Evolutionary conservation across 2,113 vertebrate species (phyloP).

Genomic region (Columba livia): DNA sequence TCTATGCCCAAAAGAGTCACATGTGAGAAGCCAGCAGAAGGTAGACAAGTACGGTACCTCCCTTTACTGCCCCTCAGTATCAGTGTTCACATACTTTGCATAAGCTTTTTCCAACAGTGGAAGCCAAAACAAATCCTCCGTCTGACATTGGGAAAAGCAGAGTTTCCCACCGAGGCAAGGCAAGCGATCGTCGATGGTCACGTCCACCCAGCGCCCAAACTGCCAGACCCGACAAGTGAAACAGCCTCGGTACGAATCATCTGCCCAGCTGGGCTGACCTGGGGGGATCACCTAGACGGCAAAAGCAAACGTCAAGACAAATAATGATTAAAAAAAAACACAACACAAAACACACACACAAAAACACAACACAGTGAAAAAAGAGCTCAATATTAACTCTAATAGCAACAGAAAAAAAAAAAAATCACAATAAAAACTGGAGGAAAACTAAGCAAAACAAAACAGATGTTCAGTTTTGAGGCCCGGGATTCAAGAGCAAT

Average conservation of each 20-base stretch:
- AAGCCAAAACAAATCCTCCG: conserved; percentile 90
- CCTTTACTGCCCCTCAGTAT: background rate
- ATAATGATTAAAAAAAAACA: background rate
- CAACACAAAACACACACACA: too few species aligned
- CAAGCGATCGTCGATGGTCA: conserved; percentile 88
- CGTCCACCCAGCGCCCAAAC: conserved; percentile 89
- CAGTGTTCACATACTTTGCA: conserved; percentile 84
- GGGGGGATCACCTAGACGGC: conserved; percentile 83
- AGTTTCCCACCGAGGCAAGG: conserved; percentile 89
- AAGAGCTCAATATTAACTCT: too few species aligned
- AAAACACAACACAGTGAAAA: too few species aligned
- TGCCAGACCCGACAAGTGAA: conserved; percentile 89
- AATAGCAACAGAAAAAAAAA: background rate
- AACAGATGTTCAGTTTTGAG: background rate
- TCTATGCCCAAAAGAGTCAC: background rate
- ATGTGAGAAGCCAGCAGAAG: background rate
- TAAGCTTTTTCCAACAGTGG: conserved; percentile 95
- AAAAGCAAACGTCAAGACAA: background rate
- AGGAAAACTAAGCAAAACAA: background rate
- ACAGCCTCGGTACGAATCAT: conserved; percentile 81
- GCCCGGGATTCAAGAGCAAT: background rate
- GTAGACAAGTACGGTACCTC: background rate
- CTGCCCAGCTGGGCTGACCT: conserved; percentile 86
- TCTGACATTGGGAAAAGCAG: conserved; percentile 92
- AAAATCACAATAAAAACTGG: background rate